Conservation (phyloP, 2,797 vertebrate species). For the Anabas testudineus region DNA sequence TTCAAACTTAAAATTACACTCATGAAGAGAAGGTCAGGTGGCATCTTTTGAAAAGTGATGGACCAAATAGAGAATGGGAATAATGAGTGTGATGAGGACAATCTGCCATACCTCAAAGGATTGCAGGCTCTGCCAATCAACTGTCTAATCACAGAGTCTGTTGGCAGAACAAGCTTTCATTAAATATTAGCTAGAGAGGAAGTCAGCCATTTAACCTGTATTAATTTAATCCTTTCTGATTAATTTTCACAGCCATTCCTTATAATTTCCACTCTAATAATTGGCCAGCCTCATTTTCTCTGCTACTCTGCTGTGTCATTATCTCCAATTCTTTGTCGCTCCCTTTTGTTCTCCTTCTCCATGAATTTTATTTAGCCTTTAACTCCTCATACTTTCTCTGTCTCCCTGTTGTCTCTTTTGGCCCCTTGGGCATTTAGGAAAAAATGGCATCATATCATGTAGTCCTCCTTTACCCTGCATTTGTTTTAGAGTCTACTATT, state of each 20-base stretch:
- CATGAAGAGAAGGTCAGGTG: slow-evolving; percentile 52
- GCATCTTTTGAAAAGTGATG: slow-evolving; percentile 54
- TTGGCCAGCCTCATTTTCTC: slow-evolving; percentile 58
- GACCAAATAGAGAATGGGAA: slow-evolving; percentile 53
- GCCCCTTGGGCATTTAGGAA: slow-evolving; percentile 37
- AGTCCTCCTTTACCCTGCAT: slow-evolving; percentile 25
- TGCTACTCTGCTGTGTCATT: slow-evolving; percentile 59
- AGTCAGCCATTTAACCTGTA: slow-evolving; percentile 74
- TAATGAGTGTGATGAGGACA: slow-evolving; percentile 58
- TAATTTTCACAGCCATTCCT: slow-evolving; percentile 69
- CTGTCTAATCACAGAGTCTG: slow-evolving; percentile 69
- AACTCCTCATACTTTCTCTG: slow-evolving; percentile 25
- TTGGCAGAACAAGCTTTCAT: slow-evolving; percentile 71
- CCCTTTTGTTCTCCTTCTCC: slow-evolving; percentile 52
- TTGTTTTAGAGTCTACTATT: slow-evolving; percentile 55
- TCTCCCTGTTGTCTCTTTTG: slow-evolving; percentile 36
- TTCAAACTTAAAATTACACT: slow-evolving; percentile 39
- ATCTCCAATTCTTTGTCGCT: slow-evolving; percentile 48
- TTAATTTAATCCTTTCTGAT: slow-evolving; percentile 75
- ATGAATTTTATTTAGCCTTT: slow-evolving; percentile 55
- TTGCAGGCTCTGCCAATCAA: slow-evolving; percentile 62
- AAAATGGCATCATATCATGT: slow-evolving; percentile 58
- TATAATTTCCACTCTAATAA: slow-evolving; percentile 67
- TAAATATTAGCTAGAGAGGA: slow-evolving; percentile 67
- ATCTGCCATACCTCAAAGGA: slow-evolving; percentile 62